Evolutionary conservation across 2,113 vertebrate species (phyloP).

Genomic region (Brienomyrus longianalis): DNA sequence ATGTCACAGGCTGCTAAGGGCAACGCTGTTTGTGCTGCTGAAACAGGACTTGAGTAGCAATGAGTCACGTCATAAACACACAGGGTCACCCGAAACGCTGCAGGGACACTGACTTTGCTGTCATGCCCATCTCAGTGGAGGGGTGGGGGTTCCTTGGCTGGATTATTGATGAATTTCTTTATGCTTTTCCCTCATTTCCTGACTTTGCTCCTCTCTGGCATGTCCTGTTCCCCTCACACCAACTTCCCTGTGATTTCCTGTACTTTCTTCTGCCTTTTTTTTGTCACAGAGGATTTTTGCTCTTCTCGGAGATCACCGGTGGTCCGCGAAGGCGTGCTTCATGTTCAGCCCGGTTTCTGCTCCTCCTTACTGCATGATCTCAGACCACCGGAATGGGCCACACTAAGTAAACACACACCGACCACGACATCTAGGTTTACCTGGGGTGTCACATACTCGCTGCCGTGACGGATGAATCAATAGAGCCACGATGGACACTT

Average conservation of each 20-base stretch:
- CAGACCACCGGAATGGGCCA: neutral
- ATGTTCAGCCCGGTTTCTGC: neutral
- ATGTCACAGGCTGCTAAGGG: neutral
- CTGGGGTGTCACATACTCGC: neutral
- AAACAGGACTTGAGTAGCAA: neutral
- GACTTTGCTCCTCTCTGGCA: neutral
- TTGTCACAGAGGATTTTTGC: slow-evolving; percentile 39
- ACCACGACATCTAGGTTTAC: neutral
- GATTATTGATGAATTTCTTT: neutral
- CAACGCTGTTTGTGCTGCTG: neutral
- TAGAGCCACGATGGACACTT: neutral
- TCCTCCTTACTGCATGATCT: neutral
- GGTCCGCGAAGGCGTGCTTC: slow-evolving; percentile 26
- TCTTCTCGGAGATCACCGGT: slow-evolving; percentile 23
- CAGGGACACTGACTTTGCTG: neutral
- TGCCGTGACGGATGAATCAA: neutral
- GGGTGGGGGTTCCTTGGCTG: neutral
- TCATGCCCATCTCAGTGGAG: neutral
- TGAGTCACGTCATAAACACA: slow-evolving; percentile 1
- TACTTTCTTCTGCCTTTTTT: slow-evolving; percentile 33
- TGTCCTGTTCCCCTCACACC: neutral
- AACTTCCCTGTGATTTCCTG: neutral
- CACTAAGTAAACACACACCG: neutral
- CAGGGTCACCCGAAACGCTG: neutral
- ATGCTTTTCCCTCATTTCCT: neutral